Conservation (phyloP, 1,140 invertebrate genomes). For the Trichonephila inaurata region DNA sequence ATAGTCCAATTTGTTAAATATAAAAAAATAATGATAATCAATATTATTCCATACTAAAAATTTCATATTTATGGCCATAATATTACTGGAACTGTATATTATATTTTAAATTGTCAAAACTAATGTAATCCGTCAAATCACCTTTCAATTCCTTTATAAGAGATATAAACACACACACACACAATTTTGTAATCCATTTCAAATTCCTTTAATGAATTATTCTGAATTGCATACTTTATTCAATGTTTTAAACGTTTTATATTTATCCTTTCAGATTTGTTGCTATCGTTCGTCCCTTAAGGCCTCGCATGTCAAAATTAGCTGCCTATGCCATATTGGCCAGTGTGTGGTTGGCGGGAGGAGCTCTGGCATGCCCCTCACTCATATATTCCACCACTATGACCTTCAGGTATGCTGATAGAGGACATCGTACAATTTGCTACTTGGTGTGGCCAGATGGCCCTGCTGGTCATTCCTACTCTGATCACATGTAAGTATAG, state of each 20-base stretch:
- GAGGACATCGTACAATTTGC: constrained; percentile 84
- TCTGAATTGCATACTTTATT: neutral
- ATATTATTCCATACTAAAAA: too few species aligned
- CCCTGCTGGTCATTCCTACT: constrained; percentile 83
- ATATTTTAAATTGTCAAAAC: too few species aligned
- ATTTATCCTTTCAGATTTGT: constrained; percentile 87
- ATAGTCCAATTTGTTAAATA: too few species aligned
- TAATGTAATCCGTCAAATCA: too few species aligned
- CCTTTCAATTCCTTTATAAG: too few species aligned
- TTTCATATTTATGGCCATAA: too few species aligned
- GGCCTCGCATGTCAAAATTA: constrained; percentile 90
- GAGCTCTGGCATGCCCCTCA: constrained; percentile 89
- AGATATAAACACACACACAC: too few species aligned
- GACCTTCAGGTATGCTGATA: constrained; percentile 84
- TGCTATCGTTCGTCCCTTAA: constrained; percentile 93
- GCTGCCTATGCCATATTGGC: constrained; percentile 89
- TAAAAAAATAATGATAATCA: too few species aligned
- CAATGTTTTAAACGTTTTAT: neutral
- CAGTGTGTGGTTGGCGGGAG: constrained; percentile 90
- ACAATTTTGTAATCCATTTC: too few species aligned
- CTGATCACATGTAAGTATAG: constrained; percentile 86
- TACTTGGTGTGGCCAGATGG: constrained; percentile 87
- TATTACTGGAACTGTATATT: too few species aligned
- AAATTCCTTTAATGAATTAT: too few species aligned
- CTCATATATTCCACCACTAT: constrained; percentile 91